Percentiles rank a stretch among this genome's conserved stretches.
These are phyloP conservation scores for Oreocharis arfaki DNA, from an alignment of 2,113 vertebrate species.

Conservation along the genomic window DNA sequence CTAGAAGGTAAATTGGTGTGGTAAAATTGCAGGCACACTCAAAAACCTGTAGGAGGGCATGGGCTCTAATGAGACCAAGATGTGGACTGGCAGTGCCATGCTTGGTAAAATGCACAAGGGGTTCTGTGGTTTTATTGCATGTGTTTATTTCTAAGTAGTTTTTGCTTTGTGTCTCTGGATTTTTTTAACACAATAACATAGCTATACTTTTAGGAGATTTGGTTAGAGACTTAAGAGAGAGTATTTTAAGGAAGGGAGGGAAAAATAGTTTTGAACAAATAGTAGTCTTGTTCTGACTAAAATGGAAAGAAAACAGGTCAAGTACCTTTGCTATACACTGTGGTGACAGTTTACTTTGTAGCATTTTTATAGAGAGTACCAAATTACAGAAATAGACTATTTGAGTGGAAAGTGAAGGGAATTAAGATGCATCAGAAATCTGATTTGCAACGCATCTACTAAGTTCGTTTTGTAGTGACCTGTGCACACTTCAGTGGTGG, in stretches of 20 bases:
- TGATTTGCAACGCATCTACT: neutral
- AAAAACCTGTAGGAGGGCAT: neutral
- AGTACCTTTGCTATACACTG: neutral
- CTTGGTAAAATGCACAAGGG: neutral
- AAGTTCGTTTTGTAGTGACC: neutral
- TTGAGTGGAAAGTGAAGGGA: neutral
- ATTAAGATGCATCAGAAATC: neutral
- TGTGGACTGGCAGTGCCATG: neutral
- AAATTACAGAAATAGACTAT: neutral
- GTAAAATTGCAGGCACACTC: neutral
- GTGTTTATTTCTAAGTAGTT: neutral
- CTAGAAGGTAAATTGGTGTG: neutral
- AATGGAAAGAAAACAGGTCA: neutral
- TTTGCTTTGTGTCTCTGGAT: neutral
- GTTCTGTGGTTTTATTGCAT: neutral
- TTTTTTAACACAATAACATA: neutral
- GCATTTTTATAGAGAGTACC: neutral
- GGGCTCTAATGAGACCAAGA: neutral
- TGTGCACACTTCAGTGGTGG: neutral
- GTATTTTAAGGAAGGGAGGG: neutral
- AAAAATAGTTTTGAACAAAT: neutral
- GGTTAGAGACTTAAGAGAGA: neutral
- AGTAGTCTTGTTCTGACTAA: neutral
- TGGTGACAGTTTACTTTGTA: neutral
- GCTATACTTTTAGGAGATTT: neutral